Conservation (phyloP, 2,113 vertebrate species). For the Protobothrops flavoviridis region DNA sequence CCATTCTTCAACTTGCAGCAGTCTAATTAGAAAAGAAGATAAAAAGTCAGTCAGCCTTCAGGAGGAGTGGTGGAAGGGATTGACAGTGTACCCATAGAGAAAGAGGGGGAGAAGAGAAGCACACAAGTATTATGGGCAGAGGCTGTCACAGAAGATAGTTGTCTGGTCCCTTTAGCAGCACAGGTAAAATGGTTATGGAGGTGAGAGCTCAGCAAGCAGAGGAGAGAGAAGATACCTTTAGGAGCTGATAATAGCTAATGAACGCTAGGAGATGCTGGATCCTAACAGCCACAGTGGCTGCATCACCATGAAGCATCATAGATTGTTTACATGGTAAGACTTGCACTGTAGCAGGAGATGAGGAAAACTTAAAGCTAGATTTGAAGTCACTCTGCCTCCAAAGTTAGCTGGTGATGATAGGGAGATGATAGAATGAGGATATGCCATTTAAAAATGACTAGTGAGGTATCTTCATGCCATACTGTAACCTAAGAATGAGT, state of each 20-base stretch:
- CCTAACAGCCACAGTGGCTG: background rate
- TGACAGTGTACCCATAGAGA: background rate
- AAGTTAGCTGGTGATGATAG: background rate
- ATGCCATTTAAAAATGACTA: background rate
- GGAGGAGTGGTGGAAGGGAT: background rate
- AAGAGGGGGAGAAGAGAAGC: background rate
- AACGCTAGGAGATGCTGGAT: background rate
- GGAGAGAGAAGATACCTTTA: background rate
- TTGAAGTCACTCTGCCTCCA: background rate
- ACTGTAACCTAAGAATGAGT: background rate
- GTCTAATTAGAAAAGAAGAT: background rate
- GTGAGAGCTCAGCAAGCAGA: background rate
- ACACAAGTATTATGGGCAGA: background rate
- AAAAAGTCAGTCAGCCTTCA: background rate
- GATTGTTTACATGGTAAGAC: background rate
- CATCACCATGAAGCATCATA: background rate
- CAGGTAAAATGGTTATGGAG: background rate
- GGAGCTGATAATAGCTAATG: background rate
- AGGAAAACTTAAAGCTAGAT: background rate
- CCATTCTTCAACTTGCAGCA: background rate
- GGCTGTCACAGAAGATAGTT: background rate
- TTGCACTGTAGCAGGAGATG: background rate
- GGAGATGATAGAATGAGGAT: background rate
- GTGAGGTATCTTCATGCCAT: background rate
- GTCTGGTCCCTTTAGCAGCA: background rate